Conservation (phyloP, 1,140 invertebrate species). For the Cepaea nemoralis region DNA sequence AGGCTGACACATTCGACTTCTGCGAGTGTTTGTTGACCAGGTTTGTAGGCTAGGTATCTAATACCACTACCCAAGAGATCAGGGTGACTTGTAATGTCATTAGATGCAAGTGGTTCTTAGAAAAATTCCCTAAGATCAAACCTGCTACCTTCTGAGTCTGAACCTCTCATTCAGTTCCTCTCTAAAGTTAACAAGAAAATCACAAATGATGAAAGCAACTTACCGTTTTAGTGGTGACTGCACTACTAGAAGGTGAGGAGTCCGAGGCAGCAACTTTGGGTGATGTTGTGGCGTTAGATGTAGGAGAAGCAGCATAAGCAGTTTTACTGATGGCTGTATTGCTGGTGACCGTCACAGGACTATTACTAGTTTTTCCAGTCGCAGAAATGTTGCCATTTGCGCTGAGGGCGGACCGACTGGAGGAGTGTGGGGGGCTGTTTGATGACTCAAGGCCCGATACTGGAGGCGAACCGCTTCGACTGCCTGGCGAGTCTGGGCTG, state of each 20-base stretch:
- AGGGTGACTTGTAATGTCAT: too few species aligned
- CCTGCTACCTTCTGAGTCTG: too few species aligned
- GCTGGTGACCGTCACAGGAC: not conserved
- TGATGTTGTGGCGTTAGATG: not conserved
- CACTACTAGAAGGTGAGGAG: slow-evolving; percentile 38
- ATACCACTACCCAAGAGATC: too few species aligned
- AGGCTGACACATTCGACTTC: too few species aligned
- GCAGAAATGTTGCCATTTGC: slow-evolving; percentile 43
- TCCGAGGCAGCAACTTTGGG: not conserved
- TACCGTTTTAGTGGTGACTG: slow-evolving; percentile 45
- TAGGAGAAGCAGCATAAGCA: not conserved
- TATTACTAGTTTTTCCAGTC: slow-evolving; percentile 4
- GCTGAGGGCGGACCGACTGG: slow-evolving; percentile 53
- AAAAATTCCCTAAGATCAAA: too few species aligned
- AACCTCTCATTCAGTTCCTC: too few species aligned
- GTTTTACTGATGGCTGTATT: not conserved
- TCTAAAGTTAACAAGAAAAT: too few species aligned
- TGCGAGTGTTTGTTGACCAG: too few species aligned
- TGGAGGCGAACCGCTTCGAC: slow-evolving; percentile 51
- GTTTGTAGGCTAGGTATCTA: too few species aligned
- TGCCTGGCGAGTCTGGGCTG: slow-evolving; percentile 52
- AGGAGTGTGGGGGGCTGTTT: slow-evolving; percentile 40
- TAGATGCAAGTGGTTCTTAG: too few species aligned
- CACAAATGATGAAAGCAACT: slow-evolving; percentile 26
- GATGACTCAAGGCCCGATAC: slow-evolving; percentile 54